Base-by-base conservation (phyloP, 1,140 invertebrate species). In the Charaxes varanes region DNA sequence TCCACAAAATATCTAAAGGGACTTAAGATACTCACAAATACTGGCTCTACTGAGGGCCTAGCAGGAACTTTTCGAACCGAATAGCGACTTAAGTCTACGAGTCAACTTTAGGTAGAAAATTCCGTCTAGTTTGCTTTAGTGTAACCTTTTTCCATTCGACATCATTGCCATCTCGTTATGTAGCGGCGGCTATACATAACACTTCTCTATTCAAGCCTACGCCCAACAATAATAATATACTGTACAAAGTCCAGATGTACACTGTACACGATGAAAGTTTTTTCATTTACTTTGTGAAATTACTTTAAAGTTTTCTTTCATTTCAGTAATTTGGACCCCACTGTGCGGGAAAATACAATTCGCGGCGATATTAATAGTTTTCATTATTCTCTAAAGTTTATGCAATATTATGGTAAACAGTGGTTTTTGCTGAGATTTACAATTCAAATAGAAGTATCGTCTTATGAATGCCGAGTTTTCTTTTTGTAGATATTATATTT, bases 401-500 rank as follows among this genome's bases (percentile, higher is more conserved):
- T 48, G 36, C 32, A 48, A 41, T 36, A 41, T 22, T 38, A 38
- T 37, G 43, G 14, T 35, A 37, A 45, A 40, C 11, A 14, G 28
- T 37, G 22, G 28, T 35, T 44, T 7, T 26, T 28, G 5, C 10
- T 14, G 12, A 14, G 13, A 14, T 28, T 28, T 28, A 28, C 27
- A 28, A 28, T 28, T 28, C 27, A 10, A 28, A 28, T 28, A 15
- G 27, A n/a, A n/a, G n/a, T n/a, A n/a, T n/a, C n/a, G n/a, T n/a
- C n/a, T n/a, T n/a, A n/a, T n/a, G n/a, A n/a, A n/a, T n/a, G n/a
- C n/a, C n/a, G n/a, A n/a, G n/a, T n/a, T n/a, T n/a, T n/a, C n/a
- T n/a, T n/a, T n/a, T n/a, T n/a, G n/a, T n/a, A n/a, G n/a, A n/a
- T n/a, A n/a, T n/a, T n/a, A n/a, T n/a, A n/a, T n/a, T n/a, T n/a